Percentiles rank a stretch among this genome's conserved stretches.
These are phyloP conservation scores for Cinclus mexicanus DNA, from an alignment of 2,113 vertebrate genomes.

Conservation along the genomic window DNA sequence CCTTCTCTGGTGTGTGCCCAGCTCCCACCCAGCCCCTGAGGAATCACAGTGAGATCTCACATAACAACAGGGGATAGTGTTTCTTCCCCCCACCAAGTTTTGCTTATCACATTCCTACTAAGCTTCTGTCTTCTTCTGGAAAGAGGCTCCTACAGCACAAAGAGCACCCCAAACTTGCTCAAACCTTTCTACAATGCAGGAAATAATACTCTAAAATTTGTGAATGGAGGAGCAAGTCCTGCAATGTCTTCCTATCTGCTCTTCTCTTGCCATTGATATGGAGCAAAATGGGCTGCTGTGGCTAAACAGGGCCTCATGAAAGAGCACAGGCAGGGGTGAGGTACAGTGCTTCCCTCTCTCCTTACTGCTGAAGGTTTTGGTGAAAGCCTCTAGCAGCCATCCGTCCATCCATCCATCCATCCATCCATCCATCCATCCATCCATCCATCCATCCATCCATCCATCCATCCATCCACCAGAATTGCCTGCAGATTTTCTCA, in stretches of 20 bases:
- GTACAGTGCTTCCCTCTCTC: background rate
- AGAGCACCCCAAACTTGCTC: background rate
- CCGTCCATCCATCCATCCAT: background rate
- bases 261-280: accelerated
- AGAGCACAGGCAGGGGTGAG: background rate
- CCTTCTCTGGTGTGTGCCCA: background rate
- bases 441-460: background rate
- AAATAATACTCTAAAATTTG: background rate
- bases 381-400: background rate
- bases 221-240: background rate
- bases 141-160: background rate
- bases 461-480: background rate
- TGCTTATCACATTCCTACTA: background rate
- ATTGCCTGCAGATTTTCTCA: background rate
- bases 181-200: background rate
- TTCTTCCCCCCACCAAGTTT: background rate
- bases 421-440: background rate
- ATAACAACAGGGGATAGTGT: background rate
- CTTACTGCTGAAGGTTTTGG: background rate
- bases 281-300: background rate
- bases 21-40: background rate
- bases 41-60: background rate
- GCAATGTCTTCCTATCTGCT: background rate
- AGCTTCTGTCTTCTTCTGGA: background rate
- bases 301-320: background rate